Evolutionary conservation across 2,888 invertebrate genomes (phyloP), one percentile per base, ranked within the genome.

Genomic region (Drosophila subquinaria): DNA sequence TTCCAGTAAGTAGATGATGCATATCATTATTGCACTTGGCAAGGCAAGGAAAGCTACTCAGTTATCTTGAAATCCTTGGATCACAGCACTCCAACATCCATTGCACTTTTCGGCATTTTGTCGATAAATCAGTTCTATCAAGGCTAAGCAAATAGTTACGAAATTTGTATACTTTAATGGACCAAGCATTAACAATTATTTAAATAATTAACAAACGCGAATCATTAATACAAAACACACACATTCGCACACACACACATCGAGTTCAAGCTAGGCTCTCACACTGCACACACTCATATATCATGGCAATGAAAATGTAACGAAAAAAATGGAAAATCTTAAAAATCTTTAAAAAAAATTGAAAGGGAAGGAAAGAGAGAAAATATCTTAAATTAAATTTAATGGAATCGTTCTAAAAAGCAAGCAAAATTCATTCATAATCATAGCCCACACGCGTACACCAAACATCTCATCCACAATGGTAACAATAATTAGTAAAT

Each of bases 401-500:
- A 69, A 80, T 64, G 60, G 45, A 68, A 73, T 57, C 50, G 55
- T 63, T 66, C 64, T 64, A 68, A 42, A 52, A 57, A 63, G 48
- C 55, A 71, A 71, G 57, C 61, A 62, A 79, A 60, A 40, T 52
- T 73, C 66, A 47, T 57, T 76, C 66, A 79, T 73, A 47, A 70
- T 69, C 80, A 78, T 83, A 75, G 73, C 73, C 80, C 76, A 82
- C 75, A 77, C 75, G 65, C 64, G 68, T 61, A 82, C 63, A 65
- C 60, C 47, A 69, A 65, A 90, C 81, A 90, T 88, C 90, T 90
- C 92, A 92, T 91, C 92, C 91, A 92, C 91, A 91, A 91, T 90
- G 92, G 92, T 92, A 92, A 92, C 92, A 92, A 92, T 92, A 92
- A 92, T 91, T 92, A 92, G 92, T 82, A 72, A 81, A 82, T 81